A percentile compares a stretch with the other conserved stretches of the same genome.
phyloP scores from a whole-genome alignment of 2,888 invertebrate genomes.

The Pseudanteris insignis region DNA sequence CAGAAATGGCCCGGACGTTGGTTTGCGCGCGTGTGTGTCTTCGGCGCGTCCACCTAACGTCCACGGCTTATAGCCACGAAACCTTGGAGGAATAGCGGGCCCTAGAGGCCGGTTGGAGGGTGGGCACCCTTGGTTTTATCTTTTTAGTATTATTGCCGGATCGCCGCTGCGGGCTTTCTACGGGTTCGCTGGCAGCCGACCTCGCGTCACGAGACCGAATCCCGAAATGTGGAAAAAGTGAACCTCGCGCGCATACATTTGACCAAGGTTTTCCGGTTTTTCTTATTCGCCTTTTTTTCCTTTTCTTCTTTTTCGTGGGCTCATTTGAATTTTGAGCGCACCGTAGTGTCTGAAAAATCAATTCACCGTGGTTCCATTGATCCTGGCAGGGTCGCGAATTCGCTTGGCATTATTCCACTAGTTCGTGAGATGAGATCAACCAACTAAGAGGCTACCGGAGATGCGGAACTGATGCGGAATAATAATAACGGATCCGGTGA shows the following conservation, averaged over 20 bases:
- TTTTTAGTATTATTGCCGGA: conserved; percentile 66
- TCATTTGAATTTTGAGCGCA: neutral
- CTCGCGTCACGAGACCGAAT: conserved; percentile 35
- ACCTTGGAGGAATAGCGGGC: conserved; percentile 54
- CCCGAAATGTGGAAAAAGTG: too few relatives aligned
- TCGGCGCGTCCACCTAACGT: conserved; percentile 53
- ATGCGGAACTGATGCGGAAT: conserved; percentile 44
- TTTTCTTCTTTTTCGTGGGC: too few relatives aligned
- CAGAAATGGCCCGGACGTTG: conserved; percentile 48
- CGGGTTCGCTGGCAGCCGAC: conserved; percentile 41
- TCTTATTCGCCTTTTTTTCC: too few relatives aligned
- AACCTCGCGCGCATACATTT: too few relatives aligned
- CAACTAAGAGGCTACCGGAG: conserved; percentile 40
- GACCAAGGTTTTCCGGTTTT: too few relatives aligned
- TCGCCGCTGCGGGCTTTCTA: conserved; percentile 57
- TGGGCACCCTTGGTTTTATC: conserved; percentile 61
- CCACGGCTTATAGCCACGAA: conserved; percentile 56
- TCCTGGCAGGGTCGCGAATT: conserved; percentile 7
- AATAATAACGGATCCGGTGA: conserved; percentile 35
- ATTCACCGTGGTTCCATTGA: too few relatives aligned
- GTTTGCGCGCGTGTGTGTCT: conserved; percentile 16
- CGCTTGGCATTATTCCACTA: conserved; percentile 36
- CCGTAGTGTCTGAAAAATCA: neutral
- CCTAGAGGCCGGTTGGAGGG: conserved; percentile 53
- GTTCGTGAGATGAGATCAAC: conserved; percentile 35